These are phyloP conservation scores for Rhinoraja longicauda DNA, from an alignment of 2,797 vertebrate species.

Conservation along the genomic window DNA sequence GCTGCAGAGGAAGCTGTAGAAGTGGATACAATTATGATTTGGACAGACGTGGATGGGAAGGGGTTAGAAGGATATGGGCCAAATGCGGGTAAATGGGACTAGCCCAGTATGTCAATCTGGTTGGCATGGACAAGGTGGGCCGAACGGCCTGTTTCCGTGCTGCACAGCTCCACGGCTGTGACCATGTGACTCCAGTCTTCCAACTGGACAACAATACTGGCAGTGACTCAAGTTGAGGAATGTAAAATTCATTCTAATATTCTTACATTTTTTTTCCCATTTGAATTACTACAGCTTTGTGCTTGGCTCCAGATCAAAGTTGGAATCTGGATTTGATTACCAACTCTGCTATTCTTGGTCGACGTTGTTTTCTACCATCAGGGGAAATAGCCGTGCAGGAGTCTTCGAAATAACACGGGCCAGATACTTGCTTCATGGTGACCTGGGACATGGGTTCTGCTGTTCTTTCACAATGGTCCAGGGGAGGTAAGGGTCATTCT, in stretches of 20 bases:
- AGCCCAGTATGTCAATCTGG: too few relatives aligned
- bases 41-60: too few relatives aligned
- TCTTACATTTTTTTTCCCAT: background rate
- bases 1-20: too few relatives aligned
- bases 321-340: slow-evolving; percentile 15
- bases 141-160: too few relatives aligned
- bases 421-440: background rate
- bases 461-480: background rate
- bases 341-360: background rate
- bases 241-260: slow-evolving; percentile 16
- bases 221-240: background rate
- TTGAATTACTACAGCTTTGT: background rate
- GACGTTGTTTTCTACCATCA: background rate
- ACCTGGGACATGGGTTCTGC: too few relatives aligned
- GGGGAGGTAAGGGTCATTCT: background rate
- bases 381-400: background rate
- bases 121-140: too few relatives aligned
- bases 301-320: background rate
- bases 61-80: too few relatives aligned
- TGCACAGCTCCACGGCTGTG: too few relatives aligned
- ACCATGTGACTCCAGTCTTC: background rate
- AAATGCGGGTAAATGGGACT: too few relatives aligned
- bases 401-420: background rate
- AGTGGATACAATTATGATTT: too few relatives aligned
- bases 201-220: background rate